phyloP scores from a whole-genome alignment of 2,888 invertebrate species.

The Stegana nigrithorax region DNA sequence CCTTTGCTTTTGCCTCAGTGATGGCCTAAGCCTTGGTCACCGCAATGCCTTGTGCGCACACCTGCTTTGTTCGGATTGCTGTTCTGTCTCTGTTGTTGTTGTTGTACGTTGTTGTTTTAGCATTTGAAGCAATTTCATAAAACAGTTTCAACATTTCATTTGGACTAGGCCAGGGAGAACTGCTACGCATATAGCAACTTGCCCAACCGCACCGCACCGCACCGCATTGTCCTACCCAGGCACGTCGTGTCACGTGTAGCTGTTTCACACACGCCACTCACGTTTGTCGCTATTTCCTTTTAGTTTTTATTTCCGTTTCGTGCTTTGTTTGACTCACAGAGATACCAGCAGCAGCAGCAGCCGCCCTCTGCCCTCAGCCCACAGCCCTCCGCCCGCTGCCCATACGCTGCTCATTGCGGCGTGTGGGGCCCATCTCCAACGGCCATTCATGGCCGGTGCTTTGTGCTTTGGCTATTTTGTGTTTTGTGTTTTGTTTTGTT shows the following conservation, averaged over 20 bases:
- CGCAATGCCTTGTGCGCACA: too few species aligned
- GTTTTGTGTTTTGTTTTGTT: constrained; percentile 33
- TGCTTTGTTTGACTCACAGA: constrained; percentile 12
- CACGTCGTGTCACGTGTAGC: neutral
- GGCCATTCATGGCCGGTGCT: too few species aligned
- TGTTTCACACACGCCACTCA: constrained; percentile 28
- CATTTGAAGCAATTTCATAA: neutral
- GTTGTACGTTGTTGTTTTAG: neutral
- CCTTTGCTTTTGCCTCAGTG: too few species aligned
- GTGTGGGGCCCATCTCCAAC: neutral
- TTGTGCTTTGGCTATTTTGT: constrained; percentile 43
- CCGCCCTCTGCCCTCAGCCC: neutral
- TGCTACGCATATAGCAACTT: too few species aligned
- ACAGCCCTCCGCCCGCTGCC: neutral
- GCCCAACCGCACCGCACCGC: too few species aligned
- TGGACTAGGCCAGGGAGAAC: neutral
- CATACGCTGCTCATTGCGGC: neutral
- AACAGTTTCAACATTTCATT: constrained; percentile 5
- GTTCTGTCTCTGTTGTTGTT: neutral
- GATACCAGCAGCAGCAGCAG: too few species aligned
- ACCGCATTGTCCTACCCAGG: too few species aligned
- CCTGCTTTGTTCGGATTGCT: neutral
- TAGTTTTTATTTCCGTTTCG: constrained; percentile 41
- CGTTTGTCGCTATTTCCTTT: constrained; percentile 24
- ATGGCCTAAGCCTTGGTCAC: too few species aligned